A percentile compares a stretch with the other conserved stretches of the same genome.
These are phyloP conservation scores for Sparidentex hasta DNA, from an alignment of 2,797 vertebrate genomes.

Conservation along the genomic window DNA sequence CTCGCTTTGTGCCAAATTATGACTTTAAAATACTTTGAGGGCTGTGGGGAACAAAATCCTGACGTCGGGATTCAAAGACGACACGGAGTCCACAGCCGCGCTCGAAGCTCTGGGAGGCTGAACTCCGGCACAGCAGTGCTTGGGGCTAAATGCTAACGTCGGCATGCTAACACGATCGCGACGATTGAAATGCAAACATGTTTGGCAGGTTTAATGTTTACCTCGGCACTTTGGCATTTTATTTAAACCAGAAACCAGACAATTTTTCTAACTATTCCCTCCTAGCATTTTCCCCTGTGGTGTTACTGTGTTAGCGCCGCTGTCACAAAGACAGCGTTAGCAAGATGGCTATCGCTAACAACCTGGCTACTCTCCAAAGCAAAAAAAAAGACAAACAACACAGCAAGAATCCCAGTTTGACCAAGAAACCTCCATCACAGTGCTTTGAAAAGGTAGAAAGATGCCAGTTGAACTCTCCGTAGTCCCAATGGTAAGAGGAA, in stretches of 20 bases:
- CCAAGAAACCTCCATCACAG: too few species aligned
- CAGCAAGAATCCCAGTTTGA: too few species aligned
- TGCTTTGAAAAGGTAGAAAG: too few species aligned
- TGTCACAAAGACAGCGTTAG: too few species aligned
- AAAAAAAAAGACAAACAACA: too few species aligned
- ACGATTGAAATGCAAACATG: background rate
- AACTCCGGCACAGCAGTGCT: background rate
- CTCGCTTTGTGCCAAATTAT: slow-evolving; percentile 46
- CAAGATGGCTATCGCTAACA: too few species aligned
- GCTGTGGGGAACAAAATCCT: background rate
- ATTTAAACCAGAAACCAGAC: background rate
- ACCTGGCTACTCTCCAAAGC: too few species aligned
- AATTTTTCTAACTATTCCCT: too few species aligned
- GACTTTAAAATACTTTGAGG: slow-evolving; percentile 50
- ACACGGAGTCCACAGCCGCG: background rate
- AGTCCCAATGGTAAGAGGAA: too few species aligned
- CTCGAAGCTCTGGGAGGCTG: slow-evolving; percentile 2
- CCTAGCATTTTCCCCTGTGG: too few species aligned
- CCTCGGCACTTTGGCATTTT: background rate
- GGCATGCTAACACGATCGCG: background rate
- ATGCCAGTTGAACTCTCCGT: too few species aligned
- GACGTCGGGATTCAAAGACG: slow-evolving; percentile 7
- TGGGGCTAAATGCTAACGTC: background rate
- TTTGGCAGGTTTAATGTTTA: background rate
- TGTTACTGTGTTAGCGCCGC: too few species aligned